These are phyloP conservation scores for Lepidurus couesii DNA, from an alignment of 1,140 invertebrate species.

Conservation along the genomic window DNA sequence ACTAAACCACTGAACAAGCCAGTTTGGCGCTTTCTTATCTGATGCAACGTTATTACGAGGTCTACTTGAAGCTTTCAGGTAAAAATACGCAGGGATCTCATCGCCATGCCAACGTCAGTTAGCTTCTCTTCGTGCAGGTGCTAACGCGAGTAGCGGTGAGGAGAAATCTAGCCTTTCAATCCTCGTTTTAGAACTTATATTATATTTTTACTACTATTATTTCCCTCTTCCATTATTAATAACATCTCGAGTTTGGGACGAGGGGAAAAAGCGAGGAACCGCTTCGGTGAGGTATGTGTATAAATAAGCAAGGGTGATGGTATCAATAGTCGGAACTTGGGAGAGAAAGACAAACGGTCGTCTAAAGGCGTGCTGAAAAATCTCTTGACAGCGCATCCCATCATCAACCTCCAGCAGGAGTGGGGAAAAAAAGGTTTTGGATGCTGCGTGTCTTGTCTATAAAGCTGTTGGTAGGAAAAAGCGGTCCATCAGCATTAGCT, in stretches of 20 bases:
- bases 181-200: no score
- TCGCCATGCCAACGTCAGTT: no score
- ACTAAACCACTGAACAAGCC: slow-evolving; percentile 9
- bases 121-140: no score
- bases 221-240: not conserved
- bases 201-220: not conserved
- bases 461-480: slow-evolving; percentile 12
- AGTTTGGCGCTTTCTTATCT: not conserved
- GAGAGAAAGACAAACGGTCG: slow-evolving; percentile 14
- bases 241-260: not conserved
- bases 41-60: not conserved
- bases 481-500: slow-evolving; percentile 12
- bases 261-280: not conserved
- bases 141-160: no score
- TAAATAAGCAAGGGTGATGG: not conserved
- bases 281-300: not conserved
- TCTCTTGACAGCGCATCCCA: slow-evolving; percentile 14
- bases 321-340: slow-evolving; percentile 9
- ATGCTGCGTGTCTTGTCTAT: slow-evolving; percentile 7
- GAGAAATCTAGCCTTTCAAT: no score
- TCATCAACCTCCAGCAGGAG: not conserved
- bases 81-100: no score
- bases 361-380: slow-evolving; percentile 18
- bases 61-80: not conserved
- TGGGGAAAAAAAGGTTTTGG: not conserved